A percentile compares a stretch with the other conserved stretches of the same genome.
phyloP scores from a whole-genome alignment of 2,113 vertebrate genomes.

The Ptilorrhoa leucosticta region DNA sequence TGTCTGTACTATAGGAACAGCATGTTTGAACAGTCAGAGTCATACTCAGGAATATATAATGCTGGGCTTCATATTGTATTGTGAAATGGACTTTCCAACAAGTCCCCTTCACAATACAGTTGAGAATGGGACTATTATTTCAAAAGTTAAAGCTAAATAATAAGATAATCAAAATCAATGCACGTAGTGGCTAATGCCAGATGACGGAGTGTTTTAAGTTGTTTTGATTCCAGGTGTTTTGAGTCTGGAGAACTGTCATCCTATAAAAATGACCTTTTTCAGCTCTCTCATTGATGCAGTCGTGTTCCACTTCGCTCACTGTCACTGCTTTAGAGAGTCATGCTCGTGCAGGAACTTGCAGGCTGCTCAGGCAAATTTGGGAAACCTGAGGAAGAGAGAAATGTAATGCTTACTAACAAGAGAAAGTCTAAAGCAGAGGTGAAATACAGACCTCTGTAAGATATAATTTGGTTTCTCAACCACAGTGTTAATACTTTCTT shows the following conservation, averaged over 20 bases:
- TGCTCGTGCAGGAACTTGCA: not conserved
- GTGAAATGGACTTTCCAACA: not conserved
- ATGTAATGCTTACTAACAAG: not conserved
- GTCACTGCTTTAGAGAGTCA: accelerated
- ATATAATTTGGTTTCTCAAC: not conserved
- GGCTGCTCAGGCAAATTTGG: not conserved
- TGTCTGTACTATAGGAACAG: not conserved
- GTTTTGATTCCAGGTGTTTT: not conserved
- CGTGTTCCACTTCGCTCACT: not conserved
- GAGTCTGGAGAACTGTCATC: not conserved
- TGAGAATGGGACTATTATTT: not conserved
- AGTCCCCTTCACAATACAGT: not conserved
- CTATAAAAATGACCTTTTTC: not conserved
- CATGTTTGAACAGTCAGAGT: not conserved
- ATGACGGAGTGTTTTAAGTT: not conserved
- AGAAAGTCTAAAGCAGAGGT: not conserved
- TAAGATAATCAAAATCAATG: not conserved
- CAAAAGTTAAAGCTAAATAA: not conserved
- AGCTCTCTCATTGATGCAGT: not conserved
- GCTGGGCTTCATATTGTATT: not conserved
- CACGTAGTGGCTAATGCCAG: not conserved
- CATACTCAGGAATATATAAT: not conserved
- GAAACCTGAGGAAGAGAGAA: not conserved
- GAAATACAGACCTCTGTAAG: not conserved
- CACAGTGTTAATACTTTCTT: not conserved